Percentiles rank a stretch among this genome's conserved stretches.
phyloP scores from a whole-genome alignment of 2,888 invertebrate genomes.

The Thecophora atra region DNA sequence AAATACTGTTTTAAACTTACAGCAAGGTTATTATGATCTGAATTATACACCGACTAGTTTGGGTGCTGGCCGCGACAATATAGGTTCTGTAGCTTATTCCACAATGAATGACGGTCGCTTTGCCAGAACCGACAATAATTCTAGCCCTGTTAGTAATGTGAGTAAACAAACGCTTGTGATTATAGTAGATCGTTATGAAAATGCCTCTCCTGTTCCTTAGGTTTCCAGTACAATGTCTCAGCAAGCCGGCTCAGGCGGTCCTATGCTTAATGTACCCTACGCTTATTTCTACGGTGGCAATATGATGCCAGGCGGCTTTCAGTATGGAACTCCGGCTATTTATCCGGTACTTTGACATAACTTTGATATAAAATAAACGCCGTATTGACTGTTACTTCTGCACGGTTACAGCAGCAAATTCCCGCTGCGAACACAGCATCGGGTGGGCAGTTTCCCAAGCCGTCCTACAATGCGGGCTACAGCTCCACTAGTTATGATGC shows the following conservation, averaged over 20 bases:
- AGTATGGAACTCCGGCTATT: conserved; percentile 75
- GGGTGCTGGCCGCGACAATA: conserved; percentile 73
- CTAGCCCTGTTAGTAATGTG: conserved; percentile 72
- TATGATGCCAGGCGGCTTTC: conserved; percentile 76
- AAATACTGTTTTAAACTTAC: no score
- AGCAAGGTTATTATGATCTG: conserved; percentile 74
- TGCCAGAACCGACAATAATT: conserved; percentile 79
- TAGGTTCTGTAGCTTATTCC: conserved; percentile 76
- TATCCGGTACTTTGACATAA: conserved; percentile 69
- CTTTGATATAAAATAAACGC: conserved; percentile 10
- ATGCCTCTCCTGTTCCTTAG: conserved; percentile 43
- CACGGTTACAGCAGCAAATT: conserved; percentile 69
- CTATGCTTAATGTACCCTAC: conserved; percentile 67
- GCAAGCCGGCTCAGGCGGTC: conserved; percentile 69
- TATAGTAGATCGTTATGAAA: conserved; percentile 2
- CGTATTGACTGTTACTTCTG: conserved; percentile 12
- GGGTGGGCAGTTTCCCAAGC: conserved; percentile 77
- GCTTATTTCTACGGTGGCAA: conserved; percentile 75
- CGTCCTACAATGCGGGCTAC: conserved; percentile 71
- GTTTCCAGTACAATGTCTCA: conserved; percentile 80
- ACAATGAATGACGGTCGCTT: conserved; percentile 76
- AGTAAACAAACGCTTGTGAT: conserved; percentile 44
- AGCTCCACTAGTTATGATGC: conserved; percentile 74
- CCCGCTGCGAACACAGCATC: conserved; percentile 79
- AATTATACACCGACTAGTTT: conserved; percentile 79